These are phyloP conservation scores for Rhogogaster chlorosoma DNA, from an alignment of 2,888 invertebrate species.

Conservation along the genomic window DNA sequence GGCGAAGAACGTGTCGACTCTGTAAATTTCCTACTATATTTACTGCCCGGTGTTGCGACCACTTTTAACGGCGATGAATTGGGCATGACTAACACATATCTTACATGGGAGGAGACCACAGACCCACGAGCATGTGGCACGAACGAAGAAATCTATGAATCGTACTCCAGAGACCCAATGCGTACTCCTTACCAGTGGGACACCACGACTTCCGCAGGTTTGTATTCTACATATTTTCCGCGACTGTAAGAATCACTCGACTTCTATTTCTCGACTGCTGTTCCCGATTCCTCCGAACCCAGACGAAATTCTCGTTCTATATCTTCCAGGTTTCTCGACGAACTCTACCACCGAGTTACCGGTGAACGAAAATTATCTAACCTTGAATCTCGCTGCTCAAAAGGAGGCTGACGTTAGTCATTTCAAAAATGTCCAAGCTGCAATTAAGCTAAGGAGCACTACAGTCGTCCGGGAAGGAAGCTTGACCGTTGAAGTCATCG, in stretches of 20 bases:
- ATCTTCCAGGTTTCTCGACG: constrained; percentile 77
- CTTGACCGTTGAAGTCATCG: constrained; percentile 63
- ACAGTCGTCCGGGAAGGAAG: constrained; percentile 76
- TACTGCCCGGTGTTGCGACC: constrained; percentile 22
- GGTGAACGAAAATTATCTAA: constrained; percentile 82
- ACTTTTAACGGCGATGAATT: constrained; percentile 37
- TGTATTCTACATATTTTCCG: constrained; percentile 36
- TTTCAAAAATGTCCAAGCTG: constrained; percentile 74
- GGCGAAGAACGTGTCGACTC: neutral
- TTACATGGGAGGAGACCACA: constrained; percentile 82
- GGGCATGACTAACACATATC: constrained; percentile 61
- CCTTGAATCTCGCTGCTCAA: constrained; percentile 82
- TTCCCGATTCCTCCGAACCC: too few species aligned
- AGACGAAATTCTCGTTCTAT: too few species aligned
- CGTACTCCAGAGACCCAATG: constrained; percentile 84
- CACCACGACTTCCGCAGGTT: constrained; percentile 81
- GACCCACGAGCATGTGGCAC: constrained; percentile 82
- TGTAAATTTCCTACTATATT: neutral
- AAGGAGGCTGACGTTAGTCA: constrained; percentile 79
- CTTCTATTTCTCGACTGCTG: too few species aligned
- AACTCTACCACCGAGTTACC: constrained; percentile 85
- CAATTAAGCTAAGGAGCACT: constrained; percentile 72
- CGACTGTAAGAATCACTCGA: too few species aligned
- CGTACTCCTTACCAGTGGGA: constrained; percentile 92
- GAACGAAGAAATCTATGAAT: constrained; percentile 81